phyloP scores from a whole-genome alignment of 2,888 invertebrate genomes.

The Thysanoteuthis rhombus region DNA sequence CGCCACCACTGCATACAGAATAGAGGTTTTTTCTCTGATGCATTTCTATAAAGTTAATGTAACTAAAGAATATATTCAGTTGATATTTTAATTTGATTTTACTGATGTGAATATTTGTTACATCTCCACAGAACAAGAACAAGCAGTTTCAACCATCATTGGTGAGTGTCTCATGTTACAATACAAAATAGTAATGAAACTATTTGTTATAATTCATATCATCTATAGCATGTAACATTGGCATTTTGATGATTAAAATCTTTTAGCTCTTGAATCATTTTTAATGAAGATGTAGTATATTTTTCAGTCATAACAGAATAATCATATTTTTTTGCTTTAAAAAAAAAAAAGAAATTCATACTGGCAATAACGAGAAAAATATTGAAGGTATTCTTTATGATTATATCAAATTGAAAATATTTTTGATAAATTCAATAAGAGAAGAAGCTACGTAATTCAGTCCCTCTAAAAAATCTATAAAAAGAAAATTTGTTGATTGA shows the following conservation, averaged over 20 bases:
- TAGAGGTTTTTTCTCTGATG: too few species aligned
- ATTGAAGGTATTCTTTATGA: too few species aligned
- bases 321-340: not conserved
- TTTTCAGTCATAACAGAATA: not conserved
- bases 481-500: not conserved
- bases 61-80: too few species aligned
- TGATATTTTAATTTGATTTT: not conserved
- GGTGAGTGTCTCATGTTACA: not conserved
- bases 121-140: not conserved
- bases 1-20: too few species aligned
- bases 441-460: too few species aligned
- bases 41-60: too few species aligned
- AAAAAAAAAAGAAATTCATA: not conserved
- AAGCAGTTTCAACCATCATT: not conserved
- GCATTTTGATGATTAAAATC: not conserved
- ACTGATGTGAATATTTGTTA: not conserved
- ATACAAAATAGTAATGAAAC: not conserved
- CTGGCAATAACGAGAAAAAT: not conserved
- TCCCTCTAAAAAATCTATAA: too few species aligned
- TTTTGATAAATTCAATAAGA: too few species aligned
- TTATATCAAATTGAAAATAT: too few species aligned
- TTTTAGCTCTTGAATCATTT: not conserved
- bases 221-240: not conserved
- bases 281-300: not conserved
- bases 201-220: too few species aligned